Evolutionary conservation across 2,888 invertebrate species (phyloP), one percentile per base, ranked within the genome.

Genomic region (Podotricha telesiphe): DNA sequence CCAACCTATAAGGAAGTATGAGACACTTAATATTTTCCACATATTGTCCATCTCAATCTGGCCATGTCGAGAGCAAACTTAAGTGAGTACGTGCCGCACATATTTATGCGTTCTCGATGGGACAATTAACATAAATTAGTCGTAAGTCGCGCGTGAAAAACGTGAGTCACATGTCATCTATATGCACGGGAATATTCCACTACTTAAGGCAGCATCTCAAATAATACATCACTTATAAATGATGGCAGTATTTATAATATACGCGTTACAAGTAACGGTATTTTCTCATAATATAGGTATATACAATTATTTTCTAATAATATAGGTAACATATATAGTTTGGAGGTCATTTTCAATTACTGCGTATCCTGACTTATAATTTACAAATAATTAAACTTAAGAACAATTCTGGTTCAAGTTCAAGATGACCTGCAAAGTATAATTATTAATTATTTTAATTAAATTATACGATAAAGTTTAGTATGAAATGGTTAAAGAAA

Each of bases 51-150:
- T 71, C 72, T 74, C 73, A 65, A 79, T 74, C 78, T 72, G 74
- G 75, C 73, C 75, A 78, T 75, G 80, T 73, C 76, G 77, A 79
- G 77, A 79, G 78, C 80, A 81, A 85, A 86, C 86, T 81, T 77
- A 79, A 80, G 78, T 82, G 79, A 79, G 80, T 82, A 89, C 90
- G 89, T 91, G 88, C 82, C 80, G 75, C 79, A 81, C 86, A 88
- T 89, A 88, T 82, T 85, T 84, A 88, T 85, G 79, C 79, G 77
- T 79, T 75, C 75, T 74, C 76, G 79, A 82, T 81, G 80, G 77
- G 78, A 77, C 79, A 83, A 91, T 91, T 90, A 86, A 79, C 92
- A 92, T 93, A 89, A 86, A 91, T 92, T 90, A 92, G 86, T 89
- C 83, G 81, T 86, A 85, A 86, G 87, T 86, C 87, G 85, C 85